These are phyloP conservation scores for Phaethon lepturus DNA, from an alignment of 2,113 vertebrate genomes.

Conservation along the genomic window DNA sequence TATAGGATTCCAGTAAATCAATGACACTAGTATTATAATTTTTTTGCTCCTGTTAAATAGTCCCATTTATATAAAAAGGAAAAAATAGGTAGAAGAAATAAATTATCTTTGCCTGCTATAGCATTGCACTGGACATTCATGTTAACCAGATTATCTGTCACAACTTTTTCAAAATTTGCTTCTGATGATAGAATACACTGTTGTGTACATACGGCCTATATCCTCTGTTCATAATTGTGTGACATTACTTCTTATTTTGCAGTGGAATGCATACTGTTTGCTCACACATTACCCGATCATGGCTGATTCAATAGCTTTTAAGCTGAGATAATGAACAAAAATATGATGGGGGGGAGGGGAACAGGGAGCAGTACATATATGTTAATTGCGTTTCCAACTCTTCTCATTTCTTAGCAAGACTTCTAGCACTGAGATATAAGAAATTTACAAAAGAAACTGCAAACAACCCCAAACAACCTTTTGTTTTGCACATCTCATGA, in stretches of 20 bases:
- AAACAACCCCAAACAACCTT: neutral
- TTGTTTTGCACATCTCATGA: neutral
- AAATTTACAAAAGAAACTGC: neutral
- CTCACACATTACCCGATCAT: neutral
- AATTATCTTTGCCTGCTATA: neutral
- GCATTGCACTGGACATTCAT: neutral
- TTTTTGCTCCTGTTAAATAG: neutral
- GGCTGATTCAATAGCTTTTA: neutral
- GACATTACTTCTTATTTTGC: neutral
- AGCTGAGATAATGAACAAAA: neutral
- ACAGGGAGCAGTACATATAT: accelerated
- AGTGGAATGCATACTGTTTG: neutral
- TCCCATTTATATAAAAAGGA: neutral
- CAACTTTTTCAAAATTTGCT: neutral
- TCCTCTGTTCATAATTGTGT: neutral
- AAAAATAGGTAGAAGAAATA: neutral
- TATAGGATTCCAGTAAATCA: neutral
- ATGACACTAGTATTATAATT: neutral
- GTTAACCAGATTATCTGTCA: neutral
- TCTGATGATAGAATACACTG: neutral
- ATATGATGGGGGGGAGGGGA: accelerated
- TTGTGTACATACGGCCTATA: neutral
- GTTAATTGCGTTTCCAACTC: neutral
- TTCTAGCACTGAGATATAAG: neutral
- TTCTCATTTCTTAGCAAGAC: neutral